A percentile compares a stretch with the other conserved stretches of the same genome.
These are phyloP conservation scores for Palythoa caribaeorum DNA, from an alignment of 92 coral and sea anemone species.

Conservation along the genomic window DNA sequence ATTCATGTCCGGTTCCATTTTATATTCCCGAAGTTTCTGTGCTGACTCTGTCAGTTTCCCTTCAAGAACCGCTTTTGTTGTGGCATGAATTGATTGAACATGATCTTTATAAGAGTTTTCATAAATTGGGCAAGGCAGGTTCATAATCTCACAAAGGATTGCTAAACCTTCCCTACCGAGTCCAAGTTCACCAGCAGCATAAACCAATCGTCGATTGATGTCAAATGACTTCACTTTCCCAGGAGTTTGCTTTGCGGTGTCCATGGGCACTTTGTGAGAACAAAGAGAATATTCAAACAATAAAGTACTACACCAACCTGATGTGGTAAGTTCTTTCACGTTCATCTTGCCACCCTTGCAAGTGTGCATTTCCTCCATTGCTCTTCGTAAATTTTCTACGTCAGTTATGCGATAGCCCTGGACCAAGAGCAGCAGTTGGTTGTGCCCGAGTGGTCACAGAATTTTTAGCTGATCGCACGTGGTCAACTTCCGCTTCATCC, in stretches of 20 bases:
- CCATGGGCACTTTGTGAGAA: conserved; percentile 39
- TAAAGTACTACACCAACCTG: conserved; percentile 40
- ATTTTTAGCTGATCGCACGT: neutral
- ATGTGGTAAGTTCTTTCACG: neutral
- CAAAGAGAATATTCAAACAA: conserved; percentile 30
- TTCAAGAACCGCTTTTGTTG: conserved; percentile 34
- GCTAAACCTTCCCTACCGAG: conserved; percentile 52
- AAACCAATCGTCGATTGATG: conserved; percentile 24
- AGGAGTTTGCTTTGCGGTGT: conserved; percentile 19
- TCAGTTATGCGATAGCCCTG: conserved; percentile 23
- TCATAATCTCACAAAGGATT: conserved; percentile 48
- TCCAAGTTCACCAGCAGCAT: conserved; percentile 42
- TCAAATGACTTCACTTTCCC: conserved; percentile 37
- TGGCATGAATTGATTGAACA: conserved; percentile 26
- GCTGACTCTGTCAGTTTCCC: conserved; percentile 26
- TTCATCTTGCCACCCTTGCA: conserved; percentile 40
- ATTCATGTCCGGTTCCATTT: neutral
- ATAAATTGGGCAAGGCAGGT: conserved; percentile 36
- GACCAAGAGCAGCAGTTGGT: conserved; percentile 9
- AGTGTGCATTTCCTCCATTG: conserved; percentile 38
- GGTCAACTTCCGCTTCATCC: neutral
- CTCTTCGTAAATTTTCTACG: conserved; percentile 27
- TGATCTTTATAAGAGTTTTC: conserved; percentile 45
- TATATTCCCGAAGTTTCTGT: conserved; percentile 15
- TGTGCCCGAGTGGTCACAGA: conserved; percentile 7